Conservation (phyloP, 2,797 vertebrate genomes). For the Gallinago solitaria region DNA sequence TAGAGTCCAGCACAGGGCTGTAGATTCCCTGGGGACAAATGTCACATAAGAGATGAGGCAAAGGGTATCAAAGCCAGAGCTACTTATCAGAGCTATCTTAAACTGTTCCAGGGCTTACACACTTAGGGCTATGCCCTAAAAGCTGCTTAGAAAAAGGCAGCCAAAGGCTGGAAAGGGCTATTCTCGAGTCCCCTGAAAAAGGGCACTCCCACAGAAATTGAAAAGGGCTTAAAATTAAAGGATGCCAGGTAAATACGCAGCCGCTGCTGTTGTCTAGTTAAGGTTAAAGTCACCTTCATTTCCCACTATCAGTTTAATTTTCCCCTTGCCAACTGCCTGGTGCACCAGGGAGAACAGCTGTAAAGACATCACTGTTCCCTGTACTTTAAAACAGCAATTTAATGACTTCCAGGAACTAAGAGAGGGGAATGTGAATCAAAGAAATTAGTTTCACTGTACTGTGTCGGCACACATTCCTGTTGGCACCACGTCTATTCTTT, state of each 20-base stretch:
- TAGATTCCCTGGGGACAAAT: fast-evolving
- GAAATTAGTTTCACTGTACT: background rate
- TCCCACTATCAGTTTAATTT: background rate
- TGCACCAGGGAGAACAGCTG: background rate
- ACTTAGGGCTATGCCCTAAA: background rate
- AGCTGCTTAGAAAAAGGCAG: background rate
- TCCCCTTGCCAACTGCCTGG: background rate
- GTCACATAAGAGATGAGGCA: background rate
- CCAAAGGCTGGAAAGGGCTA: background rate
- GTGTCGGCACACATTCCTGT: background rate
- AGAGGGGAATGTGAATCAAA: background rate
- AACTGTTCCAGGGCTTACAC: background rate
- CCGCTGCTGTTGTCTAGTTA: background rate
- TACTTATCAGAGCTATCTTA: background rate
- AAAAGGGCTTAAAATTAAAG: background rate
- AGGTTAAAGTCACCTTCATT: background rate
- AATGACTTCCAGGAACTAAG: background rate
- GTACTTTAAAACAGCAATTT: background rate
- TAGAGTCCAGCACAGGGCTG: background rate
- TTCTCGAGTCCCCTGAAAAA: background rate
- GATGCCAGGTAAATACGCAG: background rate
- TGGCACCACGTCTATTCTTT: background rate
- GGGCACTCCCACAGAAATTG: background rate
- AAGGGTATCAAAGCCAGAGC: background rate
- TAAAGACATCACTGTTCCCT: background rate